Percentiles rank a stretch among this genome's conserved stretches.
These are phyloP conservation scores for Hydrozoanthus tunicans DNA, from an alignment of 64 coral and sea anemone genomes.

Conservation along the genomic window DNA sequence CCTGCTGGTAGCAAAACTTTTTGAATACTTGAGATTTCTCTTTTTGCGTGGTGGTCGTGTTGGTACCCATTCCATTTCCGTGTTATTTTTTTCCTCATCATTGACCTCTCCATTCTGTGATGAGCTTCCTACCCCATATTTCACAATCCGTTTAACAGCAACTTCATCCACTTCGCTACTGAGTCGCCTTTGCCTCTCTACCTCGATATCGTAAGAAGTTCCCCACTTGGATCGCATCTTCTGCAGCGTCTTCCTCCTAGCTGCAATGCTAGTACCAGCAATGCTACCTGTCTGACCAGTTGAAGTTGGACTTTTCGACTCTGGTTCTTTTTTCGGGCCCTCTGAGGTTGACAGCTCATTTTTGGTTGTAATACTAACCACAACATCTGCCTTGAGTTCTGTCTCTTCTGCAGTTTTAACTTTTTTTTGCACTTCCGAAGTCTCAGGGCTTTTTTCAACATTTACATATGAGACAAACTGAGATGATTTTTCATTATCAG, in stretches of 20 bases:
- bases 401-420: not conserved
- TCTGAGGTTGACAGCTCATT: not conserved
- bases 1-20: conserved; percentile 50
- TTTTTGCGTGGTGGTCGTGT: conserved; percentile 33
- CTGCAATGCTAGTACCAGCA: not conserved
- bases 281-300: not conserved
- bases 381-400: not conserved
- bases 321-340: not conserved
- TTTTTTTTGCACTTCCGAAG: not conserved
- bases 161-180: conserved; percentile 6
- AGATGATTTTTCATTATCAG: not conserved
- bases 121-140: not conserved
- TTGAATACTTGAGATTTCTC: conserved; percentile 31
- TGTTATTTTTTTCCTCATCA: conserved; percentile 15
- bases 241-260: conserved; percentile 10
- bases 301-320: not conserved
- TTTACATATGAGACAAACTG: conserved; percentile 17
- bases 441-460: not conserved
- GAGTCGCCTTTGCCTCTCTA: conserved; percentile 16
- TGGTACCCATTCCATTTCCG: conserved; percentile 1
- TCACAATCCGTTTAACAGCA: conserved; percentile 4
- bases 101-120: not conserved
- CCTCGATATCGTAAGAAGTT: conserved; percentile 50
- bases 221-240: conserved; percentile 28
- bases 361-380: not conserved